Evolutionary conservation across 2,888 invertebrate genomes (phyloP).

Genomic region (Antitype chi): DNA sequence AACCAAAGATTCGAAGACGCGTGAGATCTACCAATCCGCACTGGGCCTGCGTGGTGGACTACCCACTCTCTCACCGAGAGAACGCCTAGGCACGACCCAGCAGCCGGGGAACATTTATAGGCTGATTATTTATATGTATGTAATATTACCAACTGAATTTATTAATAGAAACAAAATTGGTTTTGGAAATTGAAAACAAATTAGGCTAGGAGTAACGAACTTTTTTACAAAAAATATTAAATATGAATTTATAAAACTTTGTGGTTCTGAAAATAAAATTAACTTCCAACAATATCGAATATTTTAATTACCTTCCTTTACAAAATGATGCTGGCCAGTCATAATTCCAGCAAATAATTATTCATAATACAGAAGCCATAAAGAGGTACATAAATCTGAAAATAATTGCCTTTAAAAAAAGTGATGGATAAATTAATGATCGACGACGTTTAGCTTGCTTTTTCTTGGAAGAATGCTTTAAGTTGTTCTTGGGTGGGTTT

Average conservation of each 20-base stretch:
- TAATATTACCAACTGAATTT: not conserved
- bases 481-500: not conserved
- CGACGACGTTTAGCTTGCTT: not conserved
- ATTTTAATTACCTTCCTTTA: constrained; percentile 13
- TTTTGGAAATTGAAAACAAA: constrained; percentile 2
- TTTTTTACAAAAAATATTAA: constrained; percentile 12
- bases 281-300: constrained; percentile 20
- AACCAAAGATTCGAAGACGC: no score
- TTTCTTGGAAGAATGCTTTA: not conserved
- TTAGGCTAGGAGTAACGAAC: constrained; percentile 15
- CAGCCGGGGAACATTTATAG: no score
- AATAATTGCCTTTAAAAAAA: not conserved
- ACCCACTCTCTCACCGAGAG: no score
- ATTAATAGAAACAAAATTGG: constrained; percentile 15
- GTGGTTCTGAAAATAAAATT: constrained; percentile 12
- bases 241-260: constrained; percentile 20
- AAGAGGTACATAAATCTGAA: not conserved
- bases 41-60: no score
- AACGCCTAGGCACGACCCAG: no score
- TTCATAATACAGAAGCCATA: not conserved
- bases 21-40: no score
- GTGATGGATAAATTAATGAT: no score
- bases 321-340: not conserved
- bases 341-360: not conserved
- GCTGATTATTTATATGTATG: no score